Conservation (phyloP, 2,797 vertebrate genomes). For the Sebastes taczanowskii region DNA sequence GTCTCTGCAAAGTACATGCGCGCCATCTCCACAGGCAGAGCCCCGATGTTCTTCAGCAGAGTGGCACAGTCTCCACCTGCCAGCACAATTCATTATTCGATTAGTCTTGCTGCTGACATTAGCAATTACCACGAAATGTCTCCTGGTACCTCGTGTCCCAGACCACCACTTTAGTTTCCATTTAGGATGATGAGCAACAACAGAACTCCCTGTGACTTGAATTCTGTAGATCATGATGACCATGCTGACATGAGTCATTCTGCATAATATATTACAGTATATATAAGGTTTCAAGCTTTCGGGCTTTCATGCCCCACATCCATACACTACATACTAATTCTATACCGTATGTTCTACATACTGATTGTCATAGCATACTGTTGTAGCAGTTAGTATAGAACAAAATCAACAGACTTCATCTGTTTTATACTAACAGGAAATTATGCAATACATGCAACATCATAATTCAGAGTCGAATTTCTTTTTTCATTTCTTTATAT, state of each 20-base stretch:
- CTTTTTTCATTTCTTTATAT: too few species aligned
- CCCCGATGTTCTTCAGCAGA: constrained; percentile 92
- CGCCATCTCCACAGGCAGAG: constrained; percentile 90
- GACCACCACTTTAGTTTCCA: background rate
- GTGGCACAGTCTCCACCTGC: constrained; percentile 93
- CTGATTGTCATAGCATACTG: background rate
- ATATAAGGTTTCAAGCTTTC: background rate
- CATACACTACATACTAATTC: background rate
- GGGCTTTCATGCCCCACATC: background rate
- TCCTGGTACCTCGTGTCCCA: background rate
- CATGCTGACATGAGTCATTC: background rate
- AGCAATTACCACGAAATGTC: background rate
- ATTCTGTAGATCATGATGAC: background rate
- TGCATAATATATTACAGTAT: background rate
- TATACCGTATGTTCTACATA: background rate
- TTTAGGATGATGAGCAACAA: background rate
- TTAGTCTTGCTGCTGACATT: background rate
- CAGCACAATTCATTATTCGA: background rate
- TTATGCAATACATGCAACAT: background rate
- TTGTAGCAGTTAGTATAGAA: background rate
- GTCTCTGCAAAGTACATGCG: constrained; percentile 95
- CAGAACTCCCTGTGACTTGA: background rate
- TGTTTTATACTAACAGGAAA: background rate
- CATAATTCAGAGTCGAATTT: background rate
- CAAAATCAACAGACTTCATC: background rate